A percentile compares a stretch with the other conserved stretches of the same genome.
phyloP scores from a whole-genome alignment of 1,140 invertebrate genomes.

The Ceratosolen fusciceps region DNA sequence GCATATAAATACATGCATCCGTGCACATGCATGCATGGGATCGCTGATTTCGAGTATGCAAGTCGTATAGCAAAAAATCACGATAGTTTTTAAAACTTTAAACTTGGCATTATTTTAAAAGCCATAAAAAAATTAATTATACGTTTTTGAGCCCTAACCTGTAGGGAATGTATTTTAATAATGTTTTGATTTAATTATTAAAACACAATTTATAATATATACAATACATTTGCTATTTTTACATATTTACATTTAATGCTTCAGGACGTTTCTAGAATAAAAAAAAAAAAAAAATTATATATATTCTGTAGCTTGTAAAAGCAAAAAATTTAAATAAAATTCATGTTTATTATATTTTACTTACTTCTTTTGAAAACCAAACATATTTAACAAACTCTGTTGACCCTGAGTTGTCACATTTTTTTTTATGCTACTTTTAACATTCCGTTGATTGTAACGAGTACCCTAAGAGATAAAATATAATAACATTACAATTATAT shows the following conservation, averaged over 20 bases:
- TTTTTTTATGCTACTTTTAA: conserved; percentile 52
- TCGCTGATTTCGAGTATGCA: no score
- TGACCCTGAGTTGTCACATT: conserved; percentile 51
- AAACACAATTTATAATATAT: neutral
- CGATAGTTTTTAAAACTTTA: neutral
- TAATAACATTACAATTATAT: no score
- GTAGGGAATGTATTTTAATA: conserved; percentile 34
- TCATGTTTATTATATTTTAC: conserved; percentile 12
- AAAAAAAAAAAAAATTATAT: no score
- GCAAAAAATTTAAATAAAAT: conserved; percentile 19
- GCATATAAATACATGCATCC: neutral
- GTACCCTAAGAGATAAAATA: no score
- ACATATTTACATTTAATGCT: neutral
- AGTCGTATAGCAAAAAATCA: neutral
- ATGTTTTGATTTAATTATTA: neutral
- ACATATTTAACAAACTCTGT: conserved; percentile 62
- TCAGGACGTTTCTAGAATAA: conserved; percentile 37
- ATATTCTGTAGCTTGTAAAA: neutral
- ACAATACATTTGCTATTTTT: neutral
- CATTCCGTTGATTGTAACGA: conserved; percentile 51
- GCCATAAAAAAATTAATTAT: conserved; percentile 3
- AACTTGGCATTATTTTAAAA: conserved; percentile 17
- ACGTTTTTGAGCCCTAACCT: conserved; percentile 35
- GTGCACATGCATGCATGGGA: no score
- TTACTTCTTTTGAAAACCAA: conserved; percentile 63